Base-by-base conservation (phyloP, 2,113 vertebrate genomes). In the Leuciscus idus region DNA sequence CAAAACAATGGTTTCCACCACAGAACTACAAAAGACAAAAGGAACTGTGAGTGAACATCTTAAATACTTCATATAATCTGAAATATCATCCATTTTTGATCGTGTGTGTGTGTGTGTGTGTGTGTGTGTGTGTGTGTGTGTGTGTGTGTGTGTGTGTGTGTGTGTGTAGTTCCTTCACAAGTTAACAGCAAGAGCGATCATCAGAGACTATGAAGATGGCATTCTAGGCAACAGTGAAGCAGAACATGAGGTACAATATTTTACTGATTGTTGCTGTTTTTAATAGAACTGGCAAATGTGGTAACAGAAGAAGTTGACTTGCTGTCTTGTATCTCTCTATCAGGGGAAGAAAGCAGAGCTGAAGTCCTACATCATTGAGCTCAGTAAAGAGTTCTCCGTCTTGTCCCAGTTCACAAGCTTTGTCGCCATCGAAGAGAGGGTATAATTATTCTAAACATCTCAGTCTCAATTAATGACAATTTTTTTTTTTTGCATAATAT, bases 361-460 rank as follows among this genome's bases (percentile, higher is more conserved):
- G 91, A 97, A 97, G 90, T 93, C 94, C 81, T 94, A 92, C 89
- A 95, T 98, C 89, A 90, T 97, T 73, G 88, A 94, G 30, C 88
- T 97, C 61, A 98, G 97, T 92, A 96, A 95, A 92, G 95, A 97
- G 90, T 95, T 95, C 89, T 97, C 95, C 85, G 92, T 98, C 80
- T 90, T 97, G 84, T 97, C 95, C 81, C 96, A 96, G 84, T 97
- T 96, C 88, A 98, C 97, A 92, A 98, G 96, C 91, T 98, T 98
- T 62, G 92, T 98, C 82, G 97, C 96, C 33, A 89, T 97, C 72
- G 97, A 98, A 92, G 95, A 97, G 91, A 94, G 96, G 95, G 97
- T 97, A 91, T 48, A 95, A 94, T 15, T 52, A 36, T 33, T 33
- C 48, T 50, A 50, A 50, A 50, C 12, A 1, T 50, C 13, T 4